Conservation (phyloP, 2,113 vertebrate species). For the Megaleporinus macrocephalus region DNA sequence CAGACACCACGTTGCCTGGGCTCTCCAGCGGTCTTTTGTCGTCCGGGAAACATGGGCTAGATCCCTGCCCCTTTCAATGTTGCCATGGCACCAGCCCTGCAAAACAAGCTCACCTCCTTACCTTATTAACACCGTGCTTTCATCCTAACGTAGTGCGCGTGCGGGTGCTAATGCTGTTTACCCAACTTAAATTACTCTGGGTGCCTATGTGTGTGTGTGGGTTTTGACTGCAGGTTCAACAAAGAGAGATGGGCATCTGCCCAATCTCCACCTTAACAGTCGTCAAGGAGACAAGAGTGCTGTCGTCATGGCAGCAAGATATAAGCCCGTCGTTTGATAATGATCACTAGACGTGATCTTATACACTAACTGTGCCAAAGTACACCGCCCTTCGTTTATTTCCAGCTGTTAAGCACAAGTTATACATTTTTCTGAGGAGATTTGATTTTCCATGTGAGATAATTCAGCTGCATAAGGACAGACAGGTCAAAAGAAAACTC, state of each 20-base stretch:
- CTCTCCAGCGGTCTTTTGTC: constrained; percentile 58
- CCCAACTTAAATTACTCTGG: constrained; percentile 23
- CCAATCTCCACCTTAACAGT: constrained; percentile 47
- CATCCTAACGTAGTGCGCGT: constrained; percentile 28
- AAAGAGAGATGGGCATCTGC: constrained; percentile 35
- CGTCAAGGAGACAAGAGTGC: constrained; percentile 54
- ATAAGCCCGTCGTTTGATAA: constrained; percentile 25
- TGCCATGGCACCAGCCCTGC: constrained; percentile 75
- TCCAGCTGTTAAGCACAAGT: no score
- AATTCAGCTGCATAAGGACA: no score
- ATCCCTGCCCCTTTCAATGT: constrained; percentile 69
- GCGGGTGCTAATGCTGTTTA: constrained; percentile 30
- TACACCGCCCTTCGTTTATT: no score
- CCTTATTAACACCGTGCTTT: constrained; percentile 52
- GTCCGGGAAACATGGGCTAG: constrained; percentile 62
- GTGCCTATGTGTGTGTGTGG: constrained; percentile 31
- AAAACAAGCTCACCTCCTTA: constrained; percentile 71
- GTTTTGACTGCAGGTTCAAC: constrained; percentile 36
- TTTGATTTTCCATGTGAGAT: no score
- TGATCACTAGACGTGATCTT: not conserved
- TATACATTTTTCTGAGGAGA: no score
- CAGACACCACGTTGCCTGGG: constrained; percentile 41
- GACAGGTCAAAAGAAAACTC: no score
- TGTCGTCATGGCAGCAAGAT: constrained; percentile 46
- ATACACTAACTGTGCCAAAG: not conserved